These are phyloP conservation scores for Silurus aristotelis DNA, from an alignment of 2,797 vertebrate genomes.

Conservation along the genomic window DNA sequence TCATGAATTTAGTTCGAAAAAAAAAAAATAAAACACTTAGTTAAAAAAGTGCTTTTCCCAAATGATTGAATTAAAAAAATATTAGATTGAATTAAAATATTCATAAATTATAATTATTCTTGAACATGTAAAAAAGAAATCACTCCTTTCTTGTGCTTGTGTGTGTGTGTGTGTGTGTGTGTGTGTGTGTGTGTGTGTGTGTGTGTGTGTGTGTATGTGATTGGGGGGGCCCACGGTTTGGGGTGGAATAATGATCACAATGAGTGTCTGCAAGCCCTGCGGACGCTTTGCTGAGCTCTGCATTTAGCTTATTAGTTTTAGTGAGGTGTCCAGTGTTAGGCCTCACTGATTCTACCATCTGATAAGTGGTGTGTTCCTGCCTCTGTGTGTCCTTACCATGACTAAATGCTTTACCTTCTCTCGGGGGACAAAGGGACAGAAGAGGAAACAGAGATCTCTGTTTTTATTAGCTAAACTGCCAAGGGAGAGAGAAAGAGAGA, in stretches of 20 bases:
- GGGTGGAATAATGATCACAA: constrained; percentile 44
- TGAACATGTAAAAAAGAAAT: background rate
- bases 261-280: constrained; percentile 48
- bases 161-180: background rate
- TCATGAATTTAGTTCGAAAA: background rate
- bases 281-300: constrained; percentile 45
- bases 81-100: background rate
- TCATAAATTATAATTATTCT: background rate
- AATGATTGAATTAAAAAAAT: background rate
- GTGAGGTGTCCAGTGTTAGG: constrained; percentile 53
- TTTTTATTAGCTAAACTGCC: constrained; percentile 36
- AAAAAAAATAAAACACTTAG: background rate
- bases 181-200: background rate
- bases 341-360: constrained; percentile 45
- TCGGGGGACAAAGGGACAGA: constrained; percentile 39
- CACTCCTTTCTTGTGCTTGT: background rate
- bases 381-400: constrained; percentile 30
- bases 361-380: constrained; percentile 49
- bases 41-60: background rate
- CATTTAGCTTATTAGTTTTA: constrained; percentile 60
- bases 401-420: constrained; percentile 33
- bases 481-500: background rate
- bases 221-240: too few species aligned
- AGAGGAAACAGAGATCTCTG: constrained; percentile 17
- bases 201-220: constrained; percentile 31